Evolutionary conservation across 2,797 vertebrate species (phyloP).

Genomic region (Alfaro cultratus): DNA sequence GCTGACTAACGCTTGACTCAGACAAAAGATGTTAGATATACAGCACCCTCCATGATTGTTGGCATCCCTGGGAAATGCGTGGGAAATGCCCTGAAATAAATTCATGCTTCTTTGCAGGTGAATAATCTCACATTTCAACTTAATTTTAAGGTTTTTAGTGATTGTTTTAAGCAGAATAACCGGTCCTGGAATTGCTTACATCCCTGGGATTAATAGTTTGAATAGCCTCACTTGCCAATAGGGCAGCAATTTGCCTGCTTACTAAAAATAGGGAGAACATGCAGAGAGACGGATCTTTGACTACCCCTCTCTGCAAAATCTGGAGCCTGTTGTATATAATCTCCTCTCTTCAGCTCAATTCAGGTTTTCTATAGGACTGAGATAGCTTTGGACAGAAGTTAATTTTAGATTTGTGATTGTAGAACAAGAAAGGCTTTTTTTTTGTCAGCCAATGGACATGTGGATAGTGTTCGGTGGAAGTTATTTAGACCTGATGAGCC

Average conservation of each 20-base stretch:
- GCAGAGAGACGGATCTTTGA: background rate
- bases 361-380: background rate
- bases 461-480: background rate
- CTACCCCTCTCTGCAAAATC: background rate
- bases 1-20: constrained; percentile 59
- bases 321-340: background rate
- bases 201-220: background rate
- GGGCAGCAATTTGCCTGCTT: background rate
- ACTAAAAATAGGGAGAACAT: background rate
- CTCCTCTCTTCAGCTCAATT: background rate
- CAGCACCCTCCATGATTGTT: background rate
- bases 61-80: background rate
- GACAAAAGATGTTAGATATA: constrained; percentile 33
- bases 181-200: background rate
- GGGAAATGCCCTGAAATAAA: background rate
- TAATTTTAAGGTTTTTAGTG: background rate
- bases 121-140: background rate
- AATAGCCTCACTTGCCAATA: background rate
- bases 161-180: background rate
- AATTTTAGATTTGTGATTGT: too few relatives aligned
- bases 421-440: background rate
- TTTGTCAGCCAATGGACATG: background rate
- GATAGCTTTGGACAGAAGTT: background rate
- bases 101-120: background rate
- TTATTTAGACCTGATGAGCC: background rate